Conservation (phyloP, 1,140 invertebrate species). For the Anastatus disparis region DNA sequence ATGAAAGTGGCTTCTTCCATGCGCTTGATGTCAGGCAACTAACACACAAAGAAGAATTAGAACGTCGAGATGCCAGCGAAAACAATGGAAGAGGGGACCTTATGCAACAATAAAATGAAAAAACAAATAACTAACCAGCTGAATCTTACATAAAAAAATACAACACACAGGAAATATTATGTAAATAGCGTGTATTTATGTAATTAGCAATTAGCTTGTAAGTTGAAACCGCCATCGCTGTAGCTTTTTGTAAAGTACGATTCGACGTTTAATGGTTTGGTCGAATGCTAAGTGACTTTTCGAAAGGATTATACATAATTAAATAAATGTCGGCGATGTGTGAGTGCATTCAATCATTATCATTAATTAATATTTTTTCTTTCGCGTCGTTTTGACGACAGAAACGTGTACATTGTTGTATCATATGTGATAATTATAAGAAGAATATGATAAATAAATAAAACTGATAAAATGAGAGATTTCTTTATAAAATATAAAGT, state of each 20-base stretch:
- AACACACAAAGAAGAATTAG: neutral
- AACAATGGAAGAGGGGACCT: constrained; percentile 21
- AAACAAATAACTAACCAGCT: constrained; percentile 9
- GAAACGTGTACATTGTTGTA: constrained; percentile 50
- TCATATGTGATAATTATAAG: constrained; percentile 42
- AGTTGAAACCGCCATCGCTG: constrained; percentile 26
- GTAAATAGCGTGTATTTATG: constrained; percentile 67
- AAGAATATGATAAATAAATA: constrained; percentile 8
- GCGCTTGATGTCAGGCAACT: too few species aligned
- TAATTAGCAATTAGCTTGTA: constrained; percentile 56
- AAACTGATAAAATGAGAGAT: constrained; percentile 30
- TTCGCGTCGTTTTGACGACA: constrained; percentile 26
- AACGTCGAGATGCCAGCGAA: neutral
- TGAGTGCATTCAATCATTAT: constrained; percentile 14
- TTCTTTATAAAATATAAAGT: constrained; percentile 24
- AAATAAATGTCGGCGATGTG: constrained; percentile 4
- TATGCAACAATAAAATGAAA: constrained; percentile 28
- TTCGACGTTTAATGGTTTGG: constrained; percentile 21
- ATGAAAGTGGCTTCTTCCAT: constrained; percentile 1
- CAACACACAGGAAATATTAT: constrained; percentile 44
- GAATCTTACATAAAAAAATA: constrained; percentile 37
- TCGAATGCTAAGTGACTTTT: constrained; percentile 28
- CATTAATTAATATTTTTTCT: constrained; percentile 7
- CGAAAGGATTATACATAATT: constrained; percentile 3
- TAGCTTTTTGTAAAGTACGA: constrained; percentile 27